Evolutionary conservation across 1,140 invertebrate genomes (phyloP).

Genomic region (Holcopasites calliopsidis): DNA sequence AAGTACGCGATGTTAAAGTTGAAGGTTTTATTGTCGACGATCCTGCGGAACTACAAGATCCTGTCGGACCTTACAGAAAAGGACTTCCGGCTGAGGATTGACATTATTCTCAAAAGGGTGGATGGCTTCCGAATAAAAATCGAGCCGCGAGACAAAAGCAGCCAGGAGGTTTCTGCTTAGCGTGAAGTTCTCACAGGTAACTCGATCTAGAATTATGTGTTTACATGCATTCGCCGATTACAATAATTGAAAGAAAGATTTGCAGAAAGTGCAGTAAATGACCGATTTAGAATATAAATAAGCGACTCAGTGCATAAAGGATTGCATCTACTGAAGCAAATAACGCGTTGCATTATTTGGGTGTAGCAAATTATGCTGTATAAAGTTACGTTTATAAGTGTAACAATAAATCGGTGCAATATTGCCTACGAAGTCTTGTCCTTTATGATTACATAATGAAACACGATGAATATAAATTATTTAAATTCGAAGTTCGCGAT

Average conservation of each 20-base stretch:
- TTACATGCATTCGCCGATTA: too few relatives aligned
- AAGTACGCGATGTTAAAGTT: slow-evolving; percentile 86
- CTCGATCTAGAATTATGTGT: too few relatives aligned
- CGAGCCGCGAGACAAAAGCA: slow-evolving; percentile 67
- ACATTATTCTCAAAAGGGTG: slow-evolving; percentile 79
- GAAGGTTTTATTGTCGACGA: slow-evolving; percentile 83
- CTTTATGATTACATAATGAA: too few relatives aligned
- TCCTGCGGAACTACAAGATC: slow-evolving; percentile 83
- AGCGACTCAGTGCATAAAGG: too few relatives aligned
- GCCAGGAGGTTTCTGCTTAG: not conserved
- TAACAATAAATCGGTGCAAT: too few relatives aligned
- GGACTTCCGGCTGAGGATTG: slow-evolving; percentile 75
- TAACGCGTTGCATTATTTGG: too few relatives aligned
- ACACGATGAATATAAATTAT: too few relatives aligned
- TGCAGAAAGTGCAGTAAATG: not conserved
- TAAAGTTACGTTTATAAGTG: not conserved
- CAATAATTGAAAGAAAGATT: not conserved
- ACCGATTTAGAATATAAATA: too few relatives aligned
- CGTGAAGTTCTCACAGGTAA: not conserved
- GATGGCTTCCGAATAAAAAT: slow-evolving; percentile 78
- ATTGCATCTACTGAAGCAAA: too few relatives aligned
- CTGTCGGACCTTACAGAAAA: slow-evolving; percentile 72
- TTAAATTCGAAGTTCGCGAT: too few relatives aligned
- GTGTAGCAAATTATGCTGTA: too few relatives aligned
- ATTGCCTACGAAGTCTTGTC: too few relatives aligned